Base-by-base conservation (phyloP, 2,797 vertebrate genomes). In the Fringilla coelebs region DNA sequence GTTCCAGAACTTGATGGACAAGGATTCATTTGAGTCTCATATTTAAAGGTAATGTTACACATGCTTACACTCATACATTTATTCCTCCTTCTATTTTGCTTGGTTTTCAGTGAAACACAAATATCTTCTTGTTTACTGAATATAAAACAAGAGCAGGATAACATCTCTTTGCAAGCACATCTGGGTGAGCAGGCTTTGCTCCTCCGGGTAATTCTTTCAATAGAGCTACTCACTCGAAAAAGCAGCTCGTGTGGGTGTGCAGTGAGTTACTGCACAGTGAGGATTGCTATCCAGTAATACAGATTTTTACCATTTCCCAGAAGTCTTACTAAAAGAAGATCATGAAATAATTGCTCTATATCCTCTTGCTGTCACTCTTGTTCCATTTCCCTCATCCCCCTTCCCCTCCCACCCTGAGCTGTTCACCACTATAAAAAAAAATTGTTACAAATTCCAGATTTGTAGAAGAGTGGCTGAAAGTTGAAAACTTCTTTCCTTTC, bases 61-160 rank as follows among this genome's bases (percentile, higher is more conserved):
- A 2, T 9, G 17, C 12, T 51, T 82, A 41, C 1, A 5, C 6
- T 0, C 0, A 5, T n/a, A 16, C 0, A 14, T 22, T 32, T 62
- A 55, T 16, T 36, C 7, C 5, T 17, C 38, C 25, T 17, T 6
- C 14, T 51, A 3, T 18, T 19, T 38, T 28, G 12, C 25, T 51
- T 52, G 11, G 0, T 14, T 57, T 45, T 52, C 11, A 58, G 8
- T 16, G 20, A 67, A 79, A 77, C 17, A 34, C 12, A 85, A 77
- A n/a, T 49, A 61, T 74, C 49, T 66, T 38, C 41, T 52, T 70
- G 7, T 82, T 74, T 85, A 72, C 22, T n/a, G 13, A 34, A n/a
- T 52, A 73, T 17, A 58, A 87, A 92, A 61, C 13, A 79, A 60
- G 58, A 73, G 24, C 16, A 73, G 55, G 43, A 17, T 58, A 79